Percentiles rank a stretch among this genome's conserved stretches.
phyloP scores from a whole-genome alignment of 2,888 invertebrate species.

The Mythimna ferrago region DNA sequence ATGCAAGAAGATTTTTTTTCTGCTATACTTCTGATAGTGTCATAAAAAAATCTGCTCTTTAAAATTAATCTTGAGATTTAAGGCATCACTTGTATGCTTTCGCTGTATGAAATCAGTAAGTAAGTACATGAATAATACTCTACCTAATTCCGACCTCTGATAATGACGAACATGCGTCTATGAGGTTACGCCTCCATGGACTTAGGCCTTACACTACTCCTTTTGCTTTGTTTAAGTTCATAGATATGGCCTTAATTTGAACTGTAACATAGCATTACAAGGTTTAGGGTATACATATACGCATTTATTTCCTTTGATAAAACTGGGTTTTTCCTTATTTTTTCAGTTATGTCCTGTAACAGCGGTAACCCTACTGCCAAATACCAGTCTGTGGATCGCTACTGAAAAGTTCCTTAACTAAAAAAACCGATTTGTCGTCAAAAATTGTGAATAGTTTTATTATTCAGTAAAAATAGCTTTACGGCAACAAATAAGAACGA shows the following conservation, averaged over 20 bases:
- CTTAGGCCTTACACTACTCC: not conserved
- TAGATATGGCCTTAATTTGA: not conserved
- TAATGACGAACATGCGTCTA: too few relatives aligned
- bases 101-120: too few relatives aligned
- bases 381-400: not conserved
- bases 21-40: too few relatives aligned
- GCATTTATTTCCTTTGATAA: not conserved
- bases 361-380: not conserved
- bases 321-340: not conserved
- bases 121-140: too few relatives aligned
- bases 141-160: too few relatives aligned
- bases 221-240: not conserved
- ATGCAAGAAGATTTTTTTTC: too few relatives aligned
- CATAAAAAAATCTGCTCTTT: too few relatives aligned
- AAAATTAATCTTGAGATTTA: too few relatives aligned
- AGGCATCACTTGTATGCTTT: too few relatives aligned
- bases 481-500: not conserved
- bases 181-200: too few relatives aligned
- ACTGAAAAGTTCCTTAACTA: not conserved
- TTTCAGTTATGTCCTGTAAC: not conserved
- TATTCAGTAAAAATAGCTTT: constrained; percentile 9
- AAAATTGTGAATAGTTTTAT: not conserved
- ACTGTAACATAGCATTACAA: not conserved
- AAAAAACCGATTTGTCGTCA: not conserved
- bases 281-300: not conserved